Evolutionary conservation across 1,140 invertebrate genomes (phyloP).

Genomic region (Drosophila trapezifrons): DNA sequence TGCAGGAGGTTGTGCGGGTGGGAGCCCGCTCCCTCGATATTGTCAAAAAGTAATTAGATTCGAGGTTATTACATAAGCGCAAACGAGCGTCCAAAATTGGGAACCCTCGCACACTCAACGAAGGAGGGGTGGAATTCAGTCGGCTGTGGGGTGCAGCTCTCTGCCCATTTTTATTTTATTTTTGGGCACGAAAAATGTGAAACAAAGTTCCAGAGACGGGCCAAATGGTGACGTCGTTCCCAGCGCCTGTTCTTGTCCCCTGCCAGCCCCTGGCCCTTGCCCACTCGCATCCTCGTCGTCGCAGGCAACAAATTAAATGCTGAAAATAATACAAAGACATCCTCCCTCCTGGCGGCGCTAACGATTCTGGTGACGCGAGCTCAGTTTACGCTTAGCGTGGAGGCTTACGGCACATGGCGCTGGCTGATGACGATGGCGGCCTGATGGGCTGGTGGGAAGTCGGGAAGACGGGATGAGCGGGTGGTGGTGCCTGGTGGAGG

Average conservation of each 20-base stretch:
- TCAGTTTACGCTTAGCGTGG: conserved; percentile 72
- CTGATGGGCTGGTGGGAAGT: neutral
- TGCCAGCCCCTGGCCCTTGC: neutral
- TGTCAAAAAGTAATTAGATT: conserved; percentile 82
- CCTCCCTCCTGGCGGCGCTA: conserved; percentile 67
- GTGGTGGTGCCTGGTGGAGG: neutral
- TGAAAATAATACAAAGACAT: conserved; percentile 83
- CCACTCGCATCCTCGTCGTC: conserved; percentile 55
- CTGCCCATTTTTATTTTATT: conserved; percentile 63
- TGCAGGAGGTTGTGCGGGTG: conserved; percentile 9
- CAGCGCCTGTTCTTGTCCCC: conserved; percentile 20
- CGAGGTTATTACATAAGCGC: conserved; percentile 75
- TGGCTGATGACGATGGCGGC: conserved; percentile 28
- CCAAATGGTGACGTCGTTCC: conserved; percentile 46
- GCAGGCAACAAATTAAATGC: conserved; percentile 81
- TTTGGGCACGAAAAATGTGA: conserved; percentile 69
- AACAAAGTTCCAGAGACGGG: conserved; percentile 61
- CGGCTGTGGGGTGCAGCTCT: conserved; percentile 5
- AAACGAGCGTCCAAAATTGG: conserved; percentile 68
- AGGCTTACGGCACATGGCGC: conserved; percentile 62
- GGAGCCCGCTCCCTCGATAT: conserved; percentile 47
- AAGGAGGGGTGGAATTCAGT: conserved; percentile 9
- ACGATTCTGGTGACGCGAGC: conserved; percentile 64
- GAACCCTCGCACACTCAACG: conserved; percentile 31
- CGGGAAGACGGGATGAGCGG: neutral